Evolutionary conservation across 1,140 invertebrate genomes (phyloP).

Genomic region (Brachionus asplanchnoidis): DNA sequence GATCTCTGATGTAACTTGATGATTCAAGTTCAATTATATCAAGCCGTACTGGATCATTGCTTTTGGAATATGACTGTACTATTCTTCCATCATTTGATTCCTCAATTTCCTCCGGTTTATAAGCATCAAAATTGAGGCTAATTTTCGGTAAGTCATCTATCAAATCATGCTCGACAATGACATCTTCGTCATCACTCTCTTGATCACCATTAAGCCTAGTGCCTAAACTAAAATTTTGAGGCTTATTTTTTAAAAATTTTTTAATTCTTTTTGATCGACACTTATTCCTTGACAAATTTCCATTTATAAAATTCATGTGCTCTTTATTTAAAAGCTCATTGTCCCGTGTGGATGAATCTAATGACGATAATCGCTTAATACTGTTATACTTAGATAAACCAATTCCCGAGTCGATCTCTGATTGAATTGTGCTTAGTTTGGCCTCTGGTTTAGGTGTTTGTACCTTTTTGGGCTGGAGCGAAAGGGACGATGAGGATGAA

Average conservation of each 20-base stretch:
- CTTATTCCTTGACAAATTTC: not conserved
- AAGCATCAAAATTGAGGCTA: not conserved
- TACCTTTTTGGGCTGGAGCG: conserved; percentile 1
- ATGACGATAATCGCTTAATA: not conserved
- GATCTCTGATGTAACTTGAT: conserved; percentile 17
- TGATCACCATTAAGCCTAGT: not conserved
- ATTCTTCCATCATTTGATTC: not conserved
- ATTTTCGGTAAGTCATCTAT: not conserved
- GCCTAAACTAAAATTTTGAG: not conserved
- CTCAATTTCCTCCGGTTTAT: not conserved
- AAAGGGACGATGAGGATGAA: conserved; percentile 30
- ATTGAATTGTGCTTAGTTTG: not conserved
- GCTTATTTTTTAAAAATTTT: not conserved
- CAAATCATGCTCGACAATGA: not conserved
- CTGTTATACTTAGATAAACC: not conserved
- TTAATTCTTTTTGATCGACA: not conserved
- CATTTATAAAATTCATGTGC: not conserved
- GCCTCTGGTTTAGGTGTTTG: not conserved
- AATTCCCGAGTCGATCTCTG: not conserved
- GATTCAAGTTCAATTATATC: conserved; percentile 26
- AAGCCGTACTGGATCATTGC: not conserved
- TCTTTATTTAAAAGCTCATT: conserved; percentile 10
- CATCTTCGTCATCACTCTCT: conserved; percentile 17
- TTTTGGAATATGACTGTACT: not conserved
- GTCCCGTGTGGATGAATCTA: not conserved